Evolutionary conservation across 2,113 vertebrate species (phyloP).

Genomic region (Nannobrachium achirus): DNA sequence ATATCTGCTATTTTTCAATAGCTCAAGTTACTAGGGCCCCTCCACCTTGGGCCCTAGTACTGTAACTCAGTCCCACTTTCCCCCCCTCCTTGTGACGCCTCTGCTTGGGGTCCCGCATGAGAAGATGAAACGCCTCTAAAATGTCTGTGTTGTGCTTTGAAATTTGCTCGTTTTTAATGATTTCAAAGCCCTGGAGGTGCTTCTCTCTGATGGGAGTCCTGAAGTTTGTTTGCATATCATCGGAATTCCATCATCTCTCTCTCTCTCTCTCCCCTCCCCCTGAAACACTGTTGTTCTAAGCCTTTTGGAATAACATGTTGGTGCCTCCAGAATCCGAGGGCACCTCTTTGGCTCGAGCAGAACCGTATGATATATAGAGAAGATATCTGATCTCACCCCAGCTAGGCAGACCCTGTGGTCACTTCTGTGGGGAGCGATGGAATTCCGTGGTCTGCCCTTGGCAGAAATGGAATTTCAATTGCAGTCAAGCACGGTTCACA

Average conservation of each 20-base stretch:
- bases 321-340: slow-evolving; percentile 11
- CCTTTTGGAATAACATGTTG: slow-evolving; percentile 43
- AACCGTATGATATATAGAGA: slow-evolving; percentile 44
- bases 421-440: slow-evolving; percentile 69
- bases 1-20: no score
- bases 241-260: slow-evolving; percentile 20
- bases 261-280: slow-evolving; percentile 2
- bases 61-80: no score
- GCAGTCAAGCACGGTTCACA: slow-evolving; percentile 67
- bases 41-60: no score
- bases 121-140: slow-evolving; percentile 33
- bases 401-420: slow-evolving; percentile 66
- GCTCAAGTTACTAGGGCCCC: no score
- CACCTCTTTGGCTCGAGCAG: slow-evolving; percentile 31
- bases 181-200: slow-evolving; percentile 30
- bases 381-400: slow-evolving; percentile 65
- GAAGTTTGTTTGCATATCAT: slow-evolving; percentile 36
- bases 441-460: slow-evolving; percentile 69
- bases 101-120: no score
- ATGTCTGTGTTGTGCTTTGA: slow-evolving; percentile 38
- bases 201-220: slow-evolving; percentile 33
- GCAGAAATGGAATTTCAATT: slow-evolving; percentile 69
- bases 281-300: slow-evolving; percentile 4
- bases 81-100: no score
- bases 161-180: slow-evolving; percentile 36